These are phyloP conservation scores for Drosophila kikkawai DNA, from an alignment of 1,140 invertebrate genomes.

Conservation along the genomic window DNA sequence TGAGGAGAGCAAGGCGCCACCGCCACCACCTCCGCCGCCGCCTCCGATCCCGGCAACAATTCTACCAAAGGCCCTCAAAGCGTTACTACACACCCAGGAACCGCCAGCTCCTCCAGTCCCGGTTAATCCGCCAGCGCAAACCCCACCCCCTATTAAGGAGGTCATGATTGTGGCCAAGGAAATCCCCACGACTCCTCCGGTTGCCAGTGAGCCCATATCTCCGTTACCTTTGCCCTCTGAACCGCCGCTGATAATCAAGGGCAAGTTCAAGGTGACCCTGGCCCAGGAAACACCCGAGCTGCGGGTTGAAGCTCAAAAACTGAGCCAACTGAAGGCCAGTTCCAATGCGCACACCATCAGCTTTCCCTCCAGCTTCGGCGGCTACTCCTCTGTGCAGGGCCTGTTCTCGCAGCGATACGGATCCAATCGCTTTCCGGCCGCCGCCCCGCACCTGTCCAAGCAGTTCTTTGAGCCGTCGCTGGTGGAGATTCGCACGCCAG, in stretches of 20 bases:
- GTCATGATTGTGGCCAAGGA: neutral
- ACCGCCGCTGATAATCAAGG: constrained; percentile 66
- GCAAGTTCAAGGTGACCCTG: constrained; percentile 81
- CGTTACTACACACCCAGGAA: constrained; percentile 66
- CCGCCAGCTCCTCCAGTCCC: constrained; percentile 5
- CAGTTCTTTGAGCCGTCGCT: constrained; percentile 92
- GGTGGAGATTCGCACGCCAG: constrained; percentile 92
- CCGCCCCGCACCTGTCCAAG: constrained; percentile 89
- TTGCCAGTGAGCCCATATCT: constrained; percentile 7
- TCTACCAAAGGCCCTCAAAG: constrained; percentile 75
- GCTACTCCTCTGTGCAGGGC: constrained; percentile 86
- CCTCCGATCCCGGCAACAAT: constrained; percentile 81
- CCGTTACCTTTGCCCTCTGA: constrained; percentile 44
- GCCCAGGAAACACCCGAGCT: constrained; percentile 86
- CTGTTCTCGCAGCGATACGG: constrained; percentile 83
- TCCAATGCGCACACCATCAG: constrained; percentile 88
- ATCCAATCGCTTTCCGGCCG: constrained; percentile 63
- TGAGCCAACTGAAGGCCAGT: constrained; percentile 75
- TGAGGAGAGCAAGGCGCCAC: constrained; percentile 65
- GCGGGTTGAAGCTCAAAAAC: constrained; percentile 84
- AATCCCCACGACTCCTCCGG: neutral
- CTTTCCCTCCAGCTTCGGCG: constrained; percentile 87
- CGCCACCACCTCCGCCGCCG: constrained; percentile 68
- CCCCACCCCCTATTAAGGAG: neutral
- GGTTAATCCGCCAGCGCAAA: neutral